Conservation (phyloP, 2,888 invertebrate genomes). For the Philopedon plagiatum region DNA sequence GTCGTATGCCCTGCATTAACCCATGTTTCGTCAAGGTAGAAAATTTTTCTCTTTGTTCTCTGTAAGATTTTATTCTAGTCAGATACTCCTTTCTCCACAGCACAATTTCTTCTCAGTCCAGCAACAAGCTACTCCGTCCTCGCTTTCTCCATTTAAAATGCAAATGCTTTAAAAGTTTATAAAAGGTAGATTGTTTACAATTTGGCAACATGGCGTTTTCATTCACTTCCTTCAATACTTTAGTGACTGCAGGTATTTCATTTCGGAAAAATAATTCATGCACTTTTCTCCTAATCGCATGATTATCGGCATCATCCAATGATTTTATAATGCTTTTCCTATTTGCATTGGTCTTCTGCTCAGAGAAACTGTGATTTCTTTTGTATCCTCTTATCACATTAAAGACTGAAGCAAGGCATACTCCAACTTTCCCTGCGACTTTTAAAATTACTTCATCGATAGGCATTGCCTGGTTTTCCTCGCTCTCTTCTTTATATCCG, state of each 20-base stretch:
- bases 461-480: neutral
- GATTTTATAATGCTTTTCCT: neutral
- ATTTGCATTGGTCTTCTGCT: neutral
- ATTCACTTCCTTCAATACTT: slow-evolving; percentile 34
- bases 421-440: neutral
- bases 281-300: slow-evolving; percentile 29
- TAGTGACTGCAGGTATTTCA: slow-evolving; percentile 26
- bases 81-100: slow-evolving; percentile 46
- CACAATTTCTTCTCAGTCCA: slow-evolving; percentile 49
- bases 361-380: neutral
- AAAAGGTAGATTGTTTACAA: slow-evolving; percentile 45
- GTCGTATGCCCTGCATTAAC: slow-evolving; percentile 51
- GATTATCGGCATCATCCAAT: slow-evolving; percentile 23
- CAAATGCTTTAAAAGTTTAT: slow-evolving; percentile 31
- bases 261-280: slow-evolving; percentile 36
- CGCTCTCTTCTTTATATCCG: neutral
- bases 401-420: neutral
- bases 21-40: slow-evolving; percentile 39
- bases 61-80: slow-evolving; percentile 39
- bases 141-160: slow-evolving; percentile 41
- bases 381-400: neutral
- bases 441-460: neutral
- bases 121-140: slow-evolving; percentile 40
- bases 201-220: slow-evolving; percentile 39
- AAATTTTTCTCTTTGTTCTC: slow-evolving; percentile 5